These are phyloP conservation scores for Enteromius unitaeniatus DNA, from an alignment of 2,797 vertebrate genomes.

Conservation along the genomic window DNA sequence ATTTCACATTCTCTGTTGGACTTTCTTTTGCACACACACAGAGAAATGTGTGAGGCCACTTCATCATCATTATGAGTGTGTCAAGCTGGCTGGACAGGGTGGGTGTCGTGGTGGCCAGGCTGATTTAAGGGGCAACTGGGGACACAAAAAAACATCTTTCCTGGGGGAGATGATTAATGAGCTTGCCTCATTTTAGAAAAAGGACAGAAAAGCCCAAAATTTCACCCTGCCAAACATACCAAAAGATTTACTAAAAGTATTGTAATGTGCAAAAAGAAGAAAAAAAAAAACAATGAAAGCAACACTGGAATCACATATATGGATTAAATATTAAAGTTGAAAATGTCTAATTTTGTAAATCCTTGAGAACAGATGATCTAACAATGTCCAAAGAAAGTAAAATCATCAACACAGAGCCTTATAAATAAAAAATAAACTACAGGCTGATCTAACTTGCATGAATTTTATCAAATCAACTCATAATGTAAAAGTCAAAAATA, in stretches of 20 bases:
- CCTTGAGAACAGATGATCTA: too few species aligned
- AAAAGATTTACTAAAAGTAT: constrained; percentile 1
- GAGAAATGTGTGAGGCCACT: constrained; percentile 18
- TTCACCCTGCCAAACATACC: neutral
- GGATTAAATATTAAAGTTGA: too few species aligned
- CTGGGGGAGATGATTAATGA: constrained; percentile 19
- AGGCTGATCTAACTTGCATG: neutral
- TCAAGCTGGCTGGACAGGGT: constrained; percentile 30
- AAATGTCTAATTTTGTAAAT: too few species aligned
- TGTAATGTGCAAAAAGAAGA: too few species aligned
- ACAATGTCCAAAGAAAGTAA: too few species aligned
- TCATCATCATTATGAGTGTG: constrained; percentile 45
- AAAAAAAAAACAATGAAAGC: too few species aligned
- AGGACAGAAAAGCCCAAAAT: neutral
- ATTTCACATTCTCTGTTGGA: neutral
- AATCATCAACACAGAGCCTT: too few species aligned
- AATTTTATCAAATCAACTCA: neutral
- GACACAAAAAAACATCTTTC: constrained; percentile 23
- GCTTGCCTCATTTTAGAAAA: constrained; percentile 10
- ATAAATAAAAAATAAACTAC: neutral
- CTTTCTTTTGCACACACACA: constrained; percentile 11
- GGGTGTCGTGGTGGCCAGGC: constrained; percentile 25
- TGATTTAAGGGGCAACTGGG: constrained; percentile 27
- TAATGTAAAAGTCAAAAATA: neutral
- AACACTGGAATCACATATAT: too few species aligned